phyloP scores from a whole-genome alignment of 1,140 invertebrate species.

The Leptinotarsa undecemlineata region DNA sequence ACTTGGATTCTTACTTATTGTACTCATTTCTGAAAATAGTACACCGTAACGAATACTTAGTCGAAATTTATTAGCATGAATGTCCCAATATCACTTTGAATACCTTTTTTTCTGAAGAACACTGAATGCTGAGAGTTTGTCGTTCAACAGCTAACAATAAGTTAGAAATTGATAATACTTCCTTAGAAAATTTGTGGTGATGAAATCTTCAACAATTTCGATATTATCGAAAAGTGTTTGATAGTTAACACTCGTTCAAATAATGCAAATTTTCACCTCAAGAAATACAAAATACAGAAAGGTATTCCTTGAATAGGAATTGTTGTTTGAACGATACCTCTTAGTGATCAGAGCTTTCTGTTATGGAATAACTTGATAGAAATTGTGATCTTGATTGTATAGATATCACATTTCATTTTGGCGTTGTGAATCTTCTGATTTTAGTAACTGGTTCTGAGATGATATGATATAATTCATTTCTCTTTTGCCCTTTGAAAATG shows the following conservation, averaged over 20 bases:
- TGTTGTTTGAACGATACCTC: background rate
- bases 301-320: too few relatives aligned
- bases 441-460: slow-evolving; percentile 11
- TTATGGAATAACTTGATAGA: slow-evolving; percentile 11
- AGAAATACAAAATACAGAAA: too few relatives aligned
- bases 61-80: slow-evolving; percentile 24
- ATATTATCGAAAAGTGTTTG: too few relatives aligned
- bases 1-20: slow-evolving; percentile 18
- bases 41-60: slow-evolving; percentile 16
- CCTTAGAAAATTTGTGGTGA: too few relatives aligned
- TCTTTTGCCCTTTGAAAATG: slow-evolving; percentile 6
- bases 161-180: too few relatives aligned
- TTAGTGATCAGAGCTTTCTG: background rate
- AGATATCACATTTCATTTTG: slow-evolving; percentile 13
- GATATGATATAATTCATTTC: slow-evolving; percentile 11
- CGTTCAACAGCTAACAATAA: too few relatives aligned
- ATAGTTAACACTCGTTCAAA: too few relatives aligned
- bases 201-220: too few relatives aligned
- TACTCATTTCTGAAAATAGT: slow-evolving; percentile 19
- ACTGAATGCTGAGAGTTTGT: background rate
- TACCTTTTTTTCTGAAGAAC: background rate
- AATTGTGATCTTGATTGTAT: slow-evolving; percentile 23
- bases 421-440: background rate
- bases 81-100: slow-evolving; percentile 19
- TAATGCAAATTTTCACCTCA: too few relatives aligned